Base-by-base conservation (phyloP, 1,140 invertebrate genomes). In the Acromyrmex heyeri region DNA sequence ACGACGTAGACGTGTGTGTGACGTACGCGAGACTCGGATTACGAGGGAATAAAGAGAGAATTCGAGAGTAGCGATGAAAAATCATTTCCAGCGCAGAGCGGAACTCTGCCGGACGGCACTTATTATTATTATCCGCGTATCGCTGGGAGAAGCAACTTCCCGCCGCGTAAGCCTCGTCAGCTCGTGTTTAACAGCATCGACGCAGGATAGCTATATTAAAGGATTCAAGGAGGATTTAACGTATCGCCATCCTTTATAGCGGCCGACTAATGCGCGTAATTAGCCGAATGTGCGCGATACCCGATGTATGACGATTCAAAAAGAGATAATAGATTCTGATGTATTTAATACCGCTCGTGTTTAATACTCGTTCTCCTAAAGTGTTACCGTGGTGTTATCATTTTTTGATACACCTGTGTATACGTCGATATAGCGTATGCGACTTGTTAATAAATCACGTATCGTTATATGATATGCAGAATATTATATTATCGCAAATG, bases 1-100 rank as follows among this genome's bases (percentile, higher is more conserved):
- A 64, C 69, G 76, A 62, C 48, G 57, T 83, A 90, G 79, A 83
- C 75, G 83, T 72, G 83, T 85, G 72, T 85, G 86, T 69, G 72
- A 83, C 72, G 72, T 86, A 85, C 65, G 72, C 72, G 86, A 87
- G 88, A 76, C 65, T 87, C 78, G 79, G 78, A 90, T 90, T 90
- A 90, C 78, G 53, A 50, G 48, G 70, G 85, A 76, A 90, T 81
- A 83, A 82, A 91, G 90, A 90, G 87, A 85, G 78, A 90, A 91
- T 88, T 90, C 82, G 83, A 88, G 77, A 91, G 89, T 86, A 82
- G 65, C 79, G 87, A 85, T 89, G 87, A 91, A 91, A 91, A 91
- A 91, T 91, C 81, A 91, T 88, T 89, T 87, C 78, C 70, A 78
- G 77, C 27, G 75, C 67, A 65, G 55, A 72, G 86, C 85, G 81